Evolutionary conservation across 1,140 invertebrate species (phyloP).

Genomic region (Drosophila bifasciata): DNA sequence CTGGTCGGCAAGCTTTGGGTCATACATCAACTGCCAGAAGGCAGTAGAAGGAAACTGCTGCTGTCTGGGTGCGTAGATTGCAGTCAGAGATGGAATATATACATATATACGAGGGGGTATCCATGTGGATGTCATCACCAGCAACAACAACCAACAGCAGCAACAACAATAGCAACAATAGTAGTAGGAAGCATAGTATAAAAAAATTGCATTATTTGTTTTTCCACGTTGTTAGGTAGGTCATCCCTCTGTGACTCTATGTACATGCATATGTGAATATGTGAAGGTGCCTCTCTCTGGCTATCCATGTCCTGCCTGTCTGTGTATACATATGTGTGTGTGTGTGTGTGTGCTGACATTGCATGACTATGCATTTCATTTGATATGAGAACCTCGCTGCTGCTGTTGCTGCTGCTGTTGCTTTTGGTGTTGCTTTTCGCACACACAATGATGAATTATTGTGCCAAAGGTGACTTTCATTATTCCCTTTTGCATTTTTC

Average conservation of each 20-base stretch:
- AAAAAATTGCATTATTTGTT: conserved; percentile 79
- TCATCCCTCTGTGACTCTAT: conserved; percentile 18
- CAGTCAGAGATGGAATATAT: conserved; percentile 15
- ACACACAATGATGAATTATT: conserved; percentile 70
- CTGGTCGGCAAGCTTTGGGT: conserved; percentile 17
- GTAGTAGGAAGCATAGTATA: neutral
- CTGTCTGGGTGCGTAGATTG: conserved; percentile 42
- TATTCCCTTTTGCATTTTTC: conserved; percentile 64
- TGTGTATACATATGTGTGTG: neutral
- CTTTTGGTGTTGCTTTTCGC: neutral
- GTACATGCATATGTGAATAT: neutral
- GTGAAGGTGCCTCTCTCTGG: too few species aligned
- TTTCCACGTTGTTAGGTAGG: conserved; percentile 49
- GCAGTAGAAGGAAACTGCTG: neutral
- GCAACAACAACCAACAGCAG: conserved; percentile 37
- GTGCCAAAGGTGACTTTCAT: conserved; percentile 78
- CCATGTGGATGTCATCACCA: conserved; percentile 57
- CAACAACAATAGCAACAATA: neutral
- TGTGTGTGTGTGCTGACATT: conserved; percentile 36
- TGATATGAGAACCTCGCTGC: conserved; percentile 50
- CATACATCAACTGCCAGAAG: conserved; percentile 64
- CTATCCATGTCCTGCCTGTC: too few species aligned
- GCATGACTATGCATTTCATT: conserved; percentile 80
- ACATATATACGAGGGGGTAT: conserved; percentile 6
- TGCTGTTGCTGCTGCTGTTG: neutral